Percentiles rank a stretch among this genome's conserved stretches.
These are phyloP conservation scores for Parotocinclus haroldoi DNA, from an alignment of 2,797 vertebrate genomes.

Conservation along the genomic window DNA sequence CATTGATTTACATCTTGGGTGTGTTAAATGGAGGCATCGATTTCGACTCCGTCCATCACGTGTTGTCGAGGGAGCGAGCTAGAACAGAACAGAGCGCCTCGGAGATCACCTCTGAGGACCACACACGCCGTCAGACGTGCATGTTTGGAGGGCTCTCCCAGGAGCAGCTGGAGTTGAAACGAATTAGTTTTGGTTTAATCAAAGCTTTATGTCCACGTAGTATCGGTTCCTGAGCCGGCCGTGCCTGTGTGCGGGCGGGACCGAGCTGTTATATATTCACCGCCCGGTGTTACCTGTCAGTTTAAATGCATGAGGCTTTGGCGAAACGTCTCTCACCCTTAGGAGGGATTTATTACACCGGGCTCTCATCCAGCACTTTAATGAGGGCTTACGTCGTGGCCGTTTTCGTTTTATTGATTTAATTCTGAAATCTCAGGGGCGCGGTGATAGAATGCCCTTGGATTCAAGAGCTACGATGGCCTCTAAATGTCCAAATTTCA, in stretches of 20 bases:
- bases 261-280: neutral
- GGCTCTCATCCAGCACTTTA: neutral
- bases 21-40: conserved; percentile 24
- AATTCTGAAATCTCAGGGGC: neutral
- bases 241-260: neutral
- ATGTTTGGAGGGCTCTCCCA: neutral
- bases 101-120: no score
- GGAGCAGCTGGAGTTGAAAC: neutral
- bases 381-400: neutral
- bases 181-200: no score
- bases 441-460: conserved; percentile 1
- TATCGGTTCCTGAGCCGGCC: neutral
- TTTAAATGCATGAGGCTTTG: conserved; percentile 6
- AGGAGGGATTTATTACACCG: conserved; percentile 9
- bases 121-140: no score
- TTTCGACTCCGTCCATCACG: conserved; percentile 21
- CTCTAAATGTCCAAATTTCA: no score
- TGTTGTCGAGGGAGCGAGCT: conserved; percentile 3
- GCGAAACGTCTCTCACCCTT: neutral
- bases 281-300: neutral
- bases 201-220: no score
- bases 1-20: conserved; percentile 16
- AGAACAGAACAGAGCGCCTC: no score
- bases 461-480: neutral
- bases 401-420: conserved; percentile 11